phyloP scores from a whole-genome alignment of 2,113 vertebrate species.

The Porphyrio hochstetteri region DNA sequence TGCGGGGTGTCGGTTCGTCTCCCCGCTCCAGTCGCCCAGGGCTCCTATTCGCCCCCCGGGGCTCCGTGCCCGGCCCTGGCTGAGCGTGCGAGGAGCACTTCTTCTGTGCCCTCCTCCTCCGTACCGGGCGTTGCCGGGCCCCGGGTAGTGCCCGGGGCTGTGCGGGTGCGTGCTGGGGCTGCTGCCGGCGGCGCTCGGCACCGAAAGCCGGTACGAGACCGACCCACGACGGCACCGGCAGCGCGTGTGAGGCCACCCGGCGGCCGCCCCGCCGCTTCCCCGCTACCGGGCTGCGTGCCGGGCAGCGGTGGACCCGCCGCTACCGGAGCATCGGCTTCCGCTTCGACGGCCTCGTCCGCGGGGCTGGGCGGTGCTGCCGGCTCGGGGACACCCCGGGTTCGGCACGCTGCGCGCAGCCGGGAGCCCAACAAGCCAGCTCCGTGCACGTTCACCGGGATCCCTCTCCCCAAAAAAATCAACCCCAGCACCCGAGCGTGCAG shows the following conservation, averaged over 20 bases:
- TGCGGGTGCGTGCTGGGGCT: slow-evolving; percentile 74
- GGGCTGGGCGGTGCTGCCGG: slow-evolving; percentile 57
- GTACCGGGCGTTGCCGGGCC: not conserved
- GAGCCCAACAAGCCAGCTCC: not conserved
- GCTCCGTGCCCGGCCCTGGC: too few relatives aligned
- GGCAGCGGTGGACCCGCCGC: slow-evolving; percentile 89
- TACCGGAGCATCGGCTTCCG: slow-evolving; percentile 80
- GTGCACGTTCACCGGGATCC: too few relatives aligned
- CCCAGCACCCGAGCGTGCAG: too few relatives aligned
- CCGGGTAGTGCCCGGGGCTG: slow-evolving; percentile 59
- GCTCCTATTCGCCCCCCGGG: not conserved
- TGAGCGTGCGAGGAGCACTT: too few relatives aligned
- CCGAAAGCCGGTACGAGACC: slow-evolving; percentile 89
- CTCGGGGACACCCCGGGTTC: fast-evolving
- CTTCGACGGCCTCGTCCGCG: slow-evolving; percentile 84
- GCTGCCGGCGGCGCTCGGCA: slow-evolving; percentile 84
- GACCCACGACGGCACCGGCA: slow-evolving; percentile 73
- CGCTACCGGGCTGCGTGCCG: slow-evolving; percentile 81
- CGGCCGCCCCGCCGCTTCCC: slow-evolving; percentile 52
- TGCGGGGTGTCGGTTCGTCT: too few relatives aligned
- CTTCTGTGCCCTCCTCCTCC: too few relatives aligned
- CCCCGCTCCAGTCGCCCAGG: too few relatives aligned
- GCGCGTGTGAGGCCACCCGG: slow-evolving; percentile 32
- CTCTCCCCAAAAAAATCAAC: not conserved
- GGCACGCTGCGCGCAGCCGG: not conserved